These are phyloP conservation scores for Clarias gariepinus DNA, from an alignment of 2,113 vertebrate genomes.

Conservation along the genomic window DNA sequence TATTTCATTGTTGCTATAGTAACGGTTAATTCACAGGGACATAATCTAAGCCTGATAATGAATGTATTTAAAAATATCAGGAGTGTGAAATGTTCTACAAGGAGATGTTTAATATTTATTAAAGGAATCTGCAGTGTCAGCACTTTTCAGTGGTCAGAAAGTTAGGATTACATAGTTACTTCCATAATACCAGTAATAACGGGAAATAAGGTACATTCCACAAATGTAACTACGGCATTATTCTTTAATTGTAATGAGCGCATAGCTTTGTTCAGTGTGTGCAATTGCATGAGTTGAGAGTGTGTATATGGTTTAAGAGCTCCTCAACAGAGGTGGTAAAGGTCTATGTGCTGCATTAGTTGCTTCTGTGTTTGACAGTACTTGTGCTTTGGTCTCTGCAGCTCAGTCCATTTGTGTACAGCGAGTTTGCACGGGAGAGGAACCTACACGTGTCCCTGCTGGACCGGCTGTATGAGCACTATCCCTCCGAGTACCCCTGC, in stretches of 20 bases:
- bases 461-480: constrained; percentile 97
- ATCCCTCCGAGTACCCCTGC: constrained; percentile 93
- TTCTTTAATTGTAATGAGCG: not conserved
- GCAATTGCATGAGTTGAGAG: too few relatives aligned
- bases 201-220: not conserved
- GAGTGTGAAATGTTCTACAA: not conserved
- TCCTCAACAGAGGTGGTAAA: not conserved
- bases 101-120: not conserved
- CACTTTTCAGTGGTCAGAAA: not conserved
- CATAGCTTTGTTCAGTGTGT: not conserved
- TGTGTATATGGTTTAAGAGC: not conserved
- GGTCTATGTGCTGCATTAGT: not conserved
- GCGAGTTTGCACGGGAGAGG: constrained; percentile 96
- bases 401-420: constrained; percentile 99
- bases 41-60: not conserved
- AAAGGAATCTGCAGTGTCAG: not conserved
- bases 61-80: not conserved
- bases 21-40: not conserved
- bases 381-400: constrained; percentile 61
- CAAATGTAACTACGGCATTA: too few relatives aligned
- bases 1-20: not conserved
- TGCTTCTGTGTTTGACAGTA: not conserved
- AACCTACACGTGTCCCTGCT: constrained; percentile 95
- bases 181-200: too few relatives aligned
- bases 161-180: not conserved